Evolutionary conservation across 2,113 vertebrate genomes (phyloP).

Genomic region (Ciconia maguari): DNA sequence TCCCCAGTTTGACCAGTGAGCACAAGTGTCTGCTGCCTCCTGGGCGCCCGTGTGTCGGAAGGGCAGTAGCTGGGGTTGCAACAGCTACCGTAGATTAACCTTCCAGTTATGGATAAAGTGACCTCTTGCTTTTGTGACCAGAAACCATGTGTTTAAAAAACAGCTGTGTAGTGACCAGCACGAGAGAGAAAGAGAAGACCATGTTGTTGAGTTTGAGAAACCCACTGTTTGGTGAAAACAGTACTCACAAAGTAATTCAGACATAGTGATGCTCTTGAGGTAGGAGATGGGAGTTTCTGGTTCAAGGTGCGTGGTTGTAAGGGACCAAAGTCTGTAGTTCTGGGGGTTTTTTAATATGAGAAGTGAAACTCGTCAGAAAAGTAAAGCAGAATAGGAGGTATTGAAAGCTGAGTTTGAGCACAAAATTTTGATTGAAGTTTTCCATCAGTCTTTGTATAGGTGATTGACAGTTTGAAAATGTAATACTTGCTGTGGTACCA

Average conservation of each 20-base stretch:
- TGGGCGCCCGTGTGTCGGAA: neutral
- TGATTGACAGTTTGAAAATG: neutral
- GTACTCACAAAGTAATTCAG: neutral
- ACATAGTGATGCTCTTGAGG: neutral
- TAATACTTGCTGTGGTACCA: neutral
- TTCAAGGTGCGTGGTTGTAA: neutral
- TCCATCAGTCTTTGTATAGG: neutral
- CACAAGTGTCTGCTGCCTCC: neutral
- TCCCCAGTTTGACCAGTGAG: too few relatives aligned
- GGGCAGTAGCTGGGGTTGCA: neutral
- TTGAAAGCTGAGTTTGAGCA: neutral
- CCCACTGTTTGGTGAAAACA: neutral
- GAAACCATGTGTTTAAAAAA: accelerated
- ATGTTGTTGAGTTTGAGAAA: neutral
- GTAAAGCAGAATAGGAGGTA: neutral
- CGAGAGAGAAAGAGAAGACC: neutral
- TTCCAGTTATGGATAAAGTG: neutral
- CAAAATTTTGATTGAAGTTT: neutral
- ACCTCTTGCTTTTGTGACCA: neutral
- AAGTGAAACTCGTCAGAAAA: neutral
- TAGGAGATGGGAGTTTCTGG: neutral
- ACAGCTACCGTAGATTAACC: neutral
- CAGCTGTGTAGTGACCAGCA: neutral
- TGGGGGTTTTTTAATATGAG: neutral
- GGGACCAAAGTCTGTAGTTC: neutral